These are phyloP conservation scores for Microctenopoma lineatum DNA, from an alignment of 2,797 vertebrate genomes.

Conservation along the genomic window DNA sequence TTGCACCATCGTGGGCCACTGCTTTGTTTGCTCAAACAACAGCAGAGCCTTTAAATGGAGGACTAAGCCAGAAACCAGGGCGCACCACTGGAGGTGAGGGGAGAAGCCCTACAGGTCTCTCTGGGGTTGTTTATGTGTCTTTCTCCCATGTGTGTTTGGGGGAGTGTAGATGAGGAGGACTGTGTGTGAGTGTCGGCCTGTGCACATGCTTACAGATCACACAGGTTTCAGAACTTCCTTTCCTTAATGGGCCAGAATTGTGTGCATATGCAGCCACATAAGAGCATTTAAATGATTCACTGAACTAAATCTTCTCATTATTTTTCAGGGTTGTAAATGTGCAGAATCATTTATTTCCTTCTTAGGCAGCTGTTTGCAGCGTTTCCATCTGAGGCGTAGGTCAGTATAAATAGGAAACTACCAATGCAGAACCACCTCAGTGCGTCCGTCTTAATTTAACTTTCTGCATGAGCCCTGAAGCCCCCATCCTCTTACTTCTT, in stretches of 20 bases:
- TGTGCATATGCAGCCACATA: slow-evolving; percentile 9
- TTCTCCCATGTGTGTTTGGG: slow-evolving; percentile 32
- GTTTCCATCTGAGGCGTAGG: slow-evolving; percentile 20
- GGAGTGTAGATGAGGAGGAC: slow-evolving; percentile 9
- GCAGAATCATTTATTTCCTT: slow-evolving; percentile 30
- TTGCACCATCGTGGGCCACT: slow-evolving; percentile 72
- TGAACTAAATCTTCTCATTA: slow-evolving; percentile 53
- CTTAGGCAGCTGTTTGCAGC: slow-evolving; percentile 2
- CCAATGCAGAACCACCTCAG: slow-evolving; percentile 41
- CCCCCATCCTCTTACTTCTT: slow-evolving; percentile 52
- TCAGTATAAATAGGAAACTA: slow-evolving; percentile 46
- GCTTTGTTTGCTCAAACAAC: slow-evolving; percentile 86
- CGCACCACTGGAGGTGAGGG: slow-evolving; percentile 74
- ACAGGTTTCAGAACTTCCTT: slow-evolving; percentile 47
- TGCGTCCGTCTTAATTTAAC: slow-evolving; percentile 70
- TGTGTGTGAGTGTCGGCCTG: too few relatives aligned
- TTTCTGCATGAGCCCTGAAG: slow-evolving; percentile 50
- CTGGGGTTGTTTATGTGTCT: slow-evolving; percentile 52
- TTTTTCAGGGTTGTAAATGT: slow-evolving; percentile 19
- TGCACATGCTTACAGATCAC: slow-evolving; percentile 48
- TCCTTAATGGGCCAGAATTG: slow-evolving; percentile 53
- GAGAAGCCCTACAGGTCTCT: slow-evolving; percentile 66
- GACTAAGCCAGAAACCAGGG: slow-evolving; percentile 76
- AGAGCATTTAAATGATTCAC: slow-evolving; percentile 27
- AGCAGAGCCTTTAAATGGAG: slow-evolving; percentile 81